Conservation (phyloP, 2,113 vertebrate species). For the Cnemophilus loriae region DNA sequence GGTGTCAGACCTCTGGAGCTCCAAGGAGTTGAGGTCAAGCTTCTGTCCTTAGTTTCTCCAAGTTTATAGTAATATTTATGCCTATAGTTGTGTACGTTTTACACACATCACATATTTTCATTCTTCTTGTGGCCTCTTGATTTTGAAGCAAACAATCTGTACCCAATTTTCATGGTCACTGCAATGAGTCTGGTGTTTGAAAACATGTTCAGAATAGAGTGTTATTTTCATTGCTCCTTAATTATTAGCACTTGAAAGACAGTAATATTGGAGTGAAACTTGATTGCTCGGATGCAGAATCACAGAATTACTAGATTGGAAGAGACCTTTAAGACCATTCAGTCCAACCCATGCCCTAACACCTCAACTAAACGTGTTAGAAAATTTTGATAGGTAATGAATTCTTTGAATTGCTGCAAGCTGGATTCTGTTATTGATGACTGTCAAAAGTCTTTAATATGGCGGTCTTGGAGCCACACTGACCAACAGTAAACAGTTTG, state of each 20-base stretch:
- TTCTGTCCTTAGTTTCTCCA: neutral
- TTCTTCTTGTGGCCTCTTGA: neutral
- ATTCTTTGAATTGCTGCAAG: neutral
- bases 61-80: neutral
- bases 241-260: conserved; percentile 39
- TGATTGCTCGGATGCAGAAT: too few species aligned
- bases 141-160: neutral
- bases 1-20: neutral
- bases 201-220: neutral
- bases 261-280: conserved; percentile 32
- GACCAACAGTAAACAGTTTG: neutral
- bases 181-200: neutral
- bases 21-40: neutral
- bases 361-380: too few species aligned
- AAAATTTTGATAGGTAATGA: neutral
- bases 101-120: fast-evolving
- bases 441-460: neutral
- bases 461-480: neutral
- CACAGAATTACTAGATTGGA: too few species aligned
- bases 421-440: neutral
- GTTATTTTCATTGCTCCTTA: conserved; percentile 14
- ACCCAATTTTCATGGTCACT: neutral
- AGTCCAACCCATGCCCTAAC: too few species aligned
- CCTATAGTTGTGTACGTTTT: neutral
- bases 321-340: too few species aligned